Evolutionary conservation across 2,797 vertebrate species (phyloP), one percentile per base, ranked within the genome.

Genomic region (Adelosebastes latens): DNA sequence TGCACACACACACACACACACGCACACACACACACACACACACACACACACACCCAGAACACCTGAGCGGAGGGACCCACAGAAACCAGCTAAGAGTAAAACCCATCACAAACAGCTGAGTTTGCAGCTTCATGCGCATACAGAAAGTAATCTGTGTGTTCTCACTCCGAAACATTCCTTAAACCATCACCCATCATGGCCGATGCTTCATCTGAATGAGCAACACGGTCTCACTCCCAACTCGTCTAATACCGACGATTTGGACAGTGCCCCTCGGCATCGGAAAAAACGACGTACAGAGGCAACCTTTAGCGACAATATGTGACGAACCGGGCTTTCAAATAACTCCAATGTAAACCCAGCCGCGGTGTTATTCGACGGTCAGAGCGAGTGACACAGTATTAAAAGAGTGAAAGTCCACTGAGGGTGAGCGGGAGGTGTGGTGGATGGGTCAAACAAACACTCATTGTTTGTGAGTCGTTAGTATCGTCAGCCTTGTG

Each of bases 91-190:
- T 52, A 25, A 77, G 25, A 79, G 46, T 77, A 81, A 84, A 86
- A 84, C 6, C 59, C 67, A 77, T 81, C 75, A 86, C 34, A 85
- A 91, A 81, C 52, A 64, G 84, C 79, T 87, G 86, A 87, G 59
- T 70, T 68, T 79, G 86, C 84, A 81, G 34, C 72, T 82, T 70
- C 10, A 56, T 52, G 59, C 52, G 64, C 49, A 80, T 39, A 46
- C 6, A 52, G 31, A 67, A 68, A 46, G 1, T 58, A 82, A 85
- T 60, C 32, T 55, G 65, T 75, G 60, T 72, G 59, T 72, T 69
- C 24, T 71, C 27, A 16, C 31, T 18, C 16, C 18, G 34, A 69
- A 89, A 65, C 59, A 32, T 29, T n/a, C 24, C n/a, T 0, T 18
- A 69, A 73, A 85, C 49, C 56, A 58, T 65, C 32, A 53, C 8